These are phyloP conservation scores for Kradibia gibbosae DNA, from an alignment of 1,140 invertebrate genomes.

Conservation along the genomic window DNA sequence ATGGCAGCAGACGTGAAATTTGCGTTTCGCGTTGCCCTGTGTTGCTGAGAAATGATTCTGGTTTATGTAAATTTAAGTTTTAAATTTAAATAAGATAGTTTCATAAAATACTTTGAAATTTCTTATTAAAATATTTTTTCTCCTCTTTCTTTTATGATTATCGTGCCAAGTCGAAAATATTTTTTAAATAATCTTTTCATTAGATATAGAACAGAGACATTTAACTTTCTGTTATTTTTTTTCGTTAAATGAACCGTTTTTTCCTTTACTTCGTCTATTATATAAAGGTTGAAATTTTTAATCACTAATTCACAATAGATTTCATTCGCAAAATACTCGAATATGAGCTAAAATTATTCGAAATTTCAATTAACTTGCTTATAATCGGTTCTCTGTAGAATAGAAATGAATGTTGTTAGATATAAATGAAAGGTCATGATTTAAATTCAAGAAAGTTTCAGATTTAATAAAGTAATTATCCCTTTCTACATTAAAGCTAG, in stretches of 20 bases:
- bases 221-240: constrained; percentile 36
- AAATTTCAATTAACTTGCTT: neutral
- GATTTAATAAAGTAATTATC: neutral
- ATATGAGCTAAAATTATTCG: neutral
- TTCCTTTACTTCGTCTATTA: constrained; percentile 29
- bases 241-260: constrained; percentile 34
- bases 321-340: neutral
- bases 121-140: constrained; percentile 46
- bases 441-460: neutral
- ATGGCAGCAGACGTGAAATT: constrained; percentile 14
- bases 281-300: constrained; percentile 9
- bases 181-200: constrained; percentile 48
- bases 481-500: neutral
- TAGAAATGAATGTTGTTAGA: neutral
- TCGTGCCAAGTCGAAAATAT: constrained; percentile 47
- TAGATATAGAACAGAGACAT: constrained; percentile 23
- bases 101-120: constrained; percentile 50
- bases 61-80: constrained; percentile 50
- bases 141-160: constrained; percentile 38
- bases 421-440: neutral
- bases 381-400: neutral
- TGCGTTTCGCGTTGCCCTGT: constrained; percentile 10
- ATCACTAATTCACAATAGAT: constrained; percentile 28
- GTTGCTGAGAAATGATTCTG: constrained; percentile 31
- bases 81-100: constrained; percentile 50